Conservation (phyloP, 2,113 vertebrate species). For the Electrona antarctica region DNA sequence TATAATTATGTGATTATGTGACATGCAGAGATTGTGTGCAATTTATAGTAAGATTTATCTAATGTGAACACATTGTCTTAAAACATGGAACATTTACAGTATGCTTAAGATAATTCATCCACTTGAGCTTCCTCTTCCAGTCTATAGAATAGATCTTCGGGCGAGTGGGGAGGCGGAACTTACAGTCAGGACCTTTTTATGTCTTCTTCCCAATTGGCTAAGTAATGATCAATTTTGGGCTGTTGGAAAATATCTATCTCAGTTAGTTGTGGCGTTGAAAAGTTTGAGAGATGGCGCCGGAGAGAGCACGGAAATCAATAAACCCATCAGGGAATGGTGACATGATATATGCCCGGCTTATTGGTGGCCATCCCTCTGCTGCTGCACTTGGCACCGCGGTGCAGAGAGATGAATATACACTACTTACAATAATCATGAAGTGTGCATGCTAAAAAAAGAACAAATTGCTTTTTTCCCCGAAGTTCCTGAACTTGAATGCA, state of each 20-base stretch:
- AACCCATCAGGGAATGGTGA: conserved; percentile 66
- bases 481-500: too few relatives aligned
- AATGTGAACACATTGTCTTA: too few relatives aligned
- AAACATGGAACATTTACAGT: too few relatives aligned
- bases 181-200: conserved; percentile 41
- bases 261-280: conserved; percentile 69
- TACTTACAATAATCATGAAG: conserved; percentile 70
- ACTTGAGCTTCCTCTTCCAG: conserved; percentile 42
- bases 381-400: conserved; percentile 43
- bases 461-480: too few relatives aligned
- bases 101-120: conserved; percentile 11
- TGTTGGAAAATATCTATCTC: conserved; percentile 73
- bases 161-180: conserved; percentile 6
- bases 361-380: conserved; percentile 23
- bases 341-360: conserved; percentile 67
- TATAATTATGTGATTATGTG: too few relatives aligned
- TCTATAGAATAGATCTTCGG: conserved; percentile 59
- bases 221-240: conserved; percentile 72
- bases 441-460: conserved; percentile 65
- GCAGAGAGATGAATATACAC: conserved; percentile 58
- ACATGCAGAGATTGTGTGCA: too few relatives aligned
- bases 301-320: conserved; percentile 72
- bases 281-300: conserved; percentile 70
- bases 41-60: too few relatives aligned
- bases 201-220: conserved; percentile 64